Base-by-base conservation (phyloP, 1,140 invertebrate species). In the Neodiprion lecontei region DNA sequence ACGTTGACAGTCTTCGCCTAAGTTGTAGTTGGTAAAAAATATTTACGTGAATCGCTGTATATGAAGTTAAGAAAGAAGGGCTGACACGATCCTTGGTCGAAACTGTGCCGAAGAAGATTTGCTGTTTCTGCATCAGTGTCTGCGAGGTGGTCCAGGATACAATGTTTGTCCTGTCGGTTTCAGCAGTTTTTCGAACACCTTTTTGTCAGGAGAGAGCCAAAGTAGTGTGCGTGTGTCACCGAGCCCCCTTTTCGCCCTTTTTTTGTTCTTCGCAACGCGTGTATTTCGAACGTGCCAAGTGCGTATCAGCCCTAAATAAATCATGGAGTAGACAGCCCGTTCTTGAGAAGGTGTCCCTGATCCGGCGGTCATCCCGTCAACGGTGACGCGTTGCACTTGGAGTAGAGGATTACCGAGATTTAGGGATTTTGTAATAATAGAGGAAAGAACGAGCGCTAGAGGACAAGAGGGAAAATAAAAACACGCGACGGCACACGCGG, bases 241-340 rank as follows among this genome's bases (percentile, higher is more conserved):
- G 11, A 61, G 53, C 53, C n/a, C 50, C 11, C n/a, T 17, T 61
- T 61, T 17, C n/a, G 53, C 11, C 53, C 53, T 61, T 61, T 40
- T 40, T 21, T 40, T 40, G 2, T 1, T 28, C 5, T 40, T 5
- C 28, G 0, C 28, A 40, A 61, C 53, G 53, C 11, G 53, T 61
- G 53, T 61, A 61, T 61, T 61, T 61, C 53, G 53, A 61, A 61
- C 53, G 53, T 61, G 53, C 53, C 53, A 61, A 61, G 53, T 61
- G n/a, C 53, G 53, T 61, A 14, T 61, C 53, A 61, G 53, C 4
- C 53, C 53, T 61, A 61, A 61, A 61, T 61, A 61, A 61, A 61
- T 61, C 53, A 61, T 61, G n/a, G 53, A 61, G 53, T 14, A 61
- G 53, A 61, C 53, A 61, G 53, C 8, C 11, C n/a, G 5, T 40